Evolutionary conservation across 2,888 invertebrate genomes (phyloP).

Genomic region (Aporophyla lueneburgensis): DNA sequence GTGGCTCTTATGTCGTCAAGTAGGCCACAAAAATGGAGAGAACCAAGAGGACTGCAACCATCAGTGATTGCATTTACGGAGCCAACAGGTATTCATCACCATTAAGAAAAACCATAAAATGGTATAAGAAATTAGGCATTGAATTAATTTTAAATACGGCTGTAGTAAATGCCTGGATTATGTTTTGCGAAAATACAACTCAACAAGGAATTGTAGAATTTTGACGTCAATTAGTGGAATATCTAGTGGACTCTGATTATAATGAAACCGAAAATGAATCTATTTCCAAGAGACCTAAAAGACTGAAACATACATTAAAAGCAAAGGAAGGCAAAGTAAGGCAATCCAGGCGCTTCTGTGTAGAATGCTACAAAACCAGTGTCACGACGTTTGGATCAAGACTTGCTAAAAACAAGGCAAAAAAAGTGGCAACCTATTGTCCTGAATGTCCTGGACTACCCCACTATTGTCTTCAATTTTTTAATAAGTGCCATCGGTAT

Average conservation of each 20-base stretch:
- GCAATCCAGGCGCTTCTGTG: conserved; percentile 6
- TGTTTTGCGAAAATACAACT: conserved; percentile 41
- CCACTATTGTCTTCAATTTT: conserved; percentile 33
- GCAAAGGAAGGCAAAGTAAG: conserved; percentile 12
- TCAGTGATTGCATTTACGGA: conserved; percentile 43
- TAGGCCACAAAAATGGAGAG: conserved; percentile 12
- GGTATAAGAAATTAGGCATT: conserved; percentile 24
- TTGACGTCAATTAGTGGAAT: conserved; percentile 9
- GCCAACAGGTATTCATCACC: conserved; percentile 32
- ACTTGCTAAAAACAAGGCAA: conserved; percentile 67
- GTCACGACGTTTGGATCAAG: conserved; percentile 57
- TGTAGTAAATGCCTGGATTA: conserved; percentile 22
- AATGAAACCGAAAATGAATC: neutral
- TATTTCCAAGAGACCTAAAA: neutral
- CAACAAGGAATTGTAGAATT: conserved; percentile 9
- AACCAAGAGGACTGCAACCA: conserved; percentile 37
- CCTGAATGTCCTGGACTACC: conserved; percentile 10
- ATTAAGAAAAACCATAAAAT: conserved; percentile 19
- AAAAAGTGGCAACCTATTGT: conserved; percentile 66
- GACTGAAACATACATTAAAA: neutral
- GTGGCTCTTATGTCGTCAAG: neutral
- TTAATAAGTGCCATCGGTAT: conserved; percentile 58
- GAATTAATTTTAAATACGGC: conserved; percentile 21
- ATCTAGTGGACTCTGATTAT: conserved; percentile 6
- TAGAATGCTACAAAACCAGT: conserved; percentile 60